Base-by-base conservation (phyloP, 2,797 vertebrate species). In the Poeciliopsis gracilis region DNA sequence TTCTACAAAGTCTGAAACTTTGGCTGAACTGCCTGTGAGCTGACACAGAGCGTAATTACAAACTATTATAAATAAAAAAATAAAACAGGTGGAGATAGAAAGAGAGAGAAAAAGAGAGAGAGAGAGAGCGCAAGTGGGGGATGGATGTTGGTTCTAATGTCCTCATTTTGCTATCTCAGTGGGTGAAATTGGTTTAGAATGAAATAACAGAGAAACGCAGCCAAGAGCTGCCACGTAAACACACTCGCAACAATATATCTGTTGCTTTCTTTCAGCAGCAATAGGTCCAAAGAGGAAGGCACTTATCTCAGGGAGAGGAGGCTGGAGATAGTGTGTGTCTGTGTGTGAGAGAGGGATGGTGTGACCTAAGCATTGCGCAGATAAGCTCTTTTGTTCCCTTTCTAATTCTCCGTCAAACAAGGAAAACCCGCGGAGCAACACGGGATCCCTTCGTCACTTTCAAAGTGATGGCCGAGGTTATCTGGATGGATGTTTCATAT, bases 401-500 rank as follows among this genome's bases (percentile, higher is more conserved):
- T 77, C 67, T 77, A 11, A 83, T 75, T 87, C 84, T 45, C 72
- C 80, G 77, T 75, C 74, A 18, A 69, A 59, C 30, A 15, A 84
- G 28, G 80, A 59, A 77, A 80, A 76, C n/a, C 33, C 47, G 76
- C 47, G 20, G 61, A 76, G 75, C 75, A 4, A 67, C 30, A 45
- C 9, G 25, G 25, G 57, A 66, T 73, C 38, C 74, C 77, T 84
- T 81, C 88, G 75, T 86, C 81, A 72, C 76, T 77, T 81, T 82
- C 72, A 63, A 1, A 2, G 77, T 63, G 75, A 85, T 83, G 75
- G 57, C 72, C 13, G 82, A 91, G 82, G 87, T 92, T 87, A 82
- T 80, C 71, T 69, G 74, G 88, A 89, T 91, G 80, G 88, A 88
- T 81, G 80, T 47, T 63, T 77, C 71, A 71, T 80, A 79, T 93